phyloP scores from a whole-genome alignment of 2,797 vertebrate species.

The Amphiprion clarkii region DNA sequence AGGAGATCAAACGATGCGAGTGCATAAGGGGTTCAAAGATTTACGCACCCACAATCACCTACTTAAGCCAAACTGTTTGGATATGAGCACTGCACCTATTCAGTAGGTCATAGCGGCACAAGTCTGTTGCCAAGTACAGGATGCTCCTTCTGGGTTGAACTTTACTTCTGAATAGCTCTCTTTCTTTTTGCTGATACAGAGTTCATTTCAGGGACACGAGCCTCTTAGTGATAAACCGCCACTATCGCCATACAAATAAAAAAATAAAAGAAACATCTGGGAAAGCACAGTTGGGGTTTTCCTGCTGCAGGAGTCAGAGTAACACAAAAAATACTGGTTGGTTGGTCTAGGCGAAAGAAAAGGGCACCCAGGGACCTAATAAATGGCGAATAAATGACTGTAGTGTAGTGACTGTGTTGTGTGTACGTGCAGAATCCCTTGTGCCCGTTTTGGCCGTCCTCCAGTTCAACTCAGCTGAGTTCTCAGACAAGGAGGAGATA shows the following conservation, averaged over 20 bases:
- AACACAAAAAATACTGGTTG: conserved; percentile 48
- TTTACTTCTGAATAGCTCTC: conserved; percentile 51
- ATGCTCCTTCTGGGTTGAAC: conserved; percentile 26
- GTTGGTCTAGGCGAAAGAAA: conserved; percentile 19
- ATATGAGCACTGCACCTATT: conserved; percentile 8
- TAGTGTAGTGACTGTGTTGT: conserved; percentile 44
- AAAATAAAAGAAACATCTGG: conserved; percentile 52
- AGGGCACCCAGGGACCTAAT: conserved; percentile 47
- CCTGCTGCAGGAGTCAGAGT: conserved; percentile 53
- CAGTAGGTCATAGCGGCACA: conserved; percentile 18
- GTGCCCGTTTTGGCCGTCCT: conserved; percentile 67
- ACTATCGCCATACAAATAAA: conserved; percentile 40
- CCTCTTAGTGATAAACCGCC: conserved; percentile 64
- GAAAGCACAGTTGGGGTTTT: conserved; percentile 75
- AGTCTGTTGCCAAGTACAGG: conserved; percentile 26
- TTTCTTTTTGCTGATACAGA: conserved; percentile 41
- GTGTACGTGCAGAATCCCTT: conserved; percentile 63
- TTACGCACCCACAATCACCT: conserved; percentile 33
- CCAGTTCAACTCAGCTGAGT: conserved; percentile 78
- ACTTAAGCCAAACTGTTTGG: conserved; percentile 1
- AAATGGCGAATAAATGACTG: conserved; percentile 58
- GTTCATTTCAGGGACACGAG: conserved; percentile 72
- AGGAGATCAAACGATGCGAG: conserved; percentile 18
- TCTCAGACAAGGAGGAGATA: conserved; percentile 60
- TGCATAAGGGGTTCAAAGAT: neutral